A percentile compares a stretch with the other conserved stretches of the same genome.
Evolutionary conservation across 1,140 invertebrate species (phyloP).

Genomic region (Eubasilissa regina): DNA sequence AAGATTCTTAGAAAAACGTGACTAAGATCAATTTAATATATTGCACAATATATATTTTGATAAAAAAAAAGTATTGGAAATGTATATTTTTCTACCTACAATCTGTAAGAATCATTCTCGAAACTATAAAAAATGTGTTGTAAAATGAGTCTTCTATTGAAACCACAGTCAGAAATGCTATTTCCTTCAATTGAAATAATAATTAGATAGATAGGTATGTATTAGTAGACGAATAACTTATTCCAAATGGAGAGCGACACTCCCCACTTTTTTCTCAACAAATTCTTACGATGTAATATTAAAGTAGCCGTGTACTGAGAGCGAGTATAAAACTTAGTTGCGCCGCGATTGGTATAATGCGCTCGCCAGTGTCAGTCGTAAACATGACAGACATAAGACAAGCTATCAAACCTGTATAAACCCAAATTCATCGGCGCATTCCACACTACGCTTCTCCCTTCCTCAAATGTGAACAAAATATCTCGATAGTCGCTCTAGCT

Average conservation of each 20-base stretch:
- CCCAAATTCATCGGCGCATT: conserved; percentile 41
- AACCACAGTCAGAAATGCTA: neutral
- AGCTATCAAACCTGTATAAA: conserved; percentile 24
- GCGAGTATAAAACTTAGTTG: neutral
- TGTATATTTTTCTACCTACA: no score
- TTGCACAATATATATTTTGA: no score
- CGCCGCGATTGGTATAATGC: conserved; percentile 23
- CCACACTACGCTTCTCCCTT: neutral
- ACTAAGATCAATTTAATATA: no score
- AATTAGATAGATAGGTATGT: neutral
- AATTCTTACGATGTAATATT: neutral
- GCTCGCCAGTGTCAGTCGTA: conserved; percentile 13
- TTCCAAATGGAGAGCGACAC: conserved; percentile 24
- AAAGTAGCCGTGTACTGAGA: neutral
- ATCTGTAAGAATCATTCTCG: no score
- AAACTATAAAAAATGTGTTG: no score
- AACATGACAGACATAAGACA: conserved; percentile 9
- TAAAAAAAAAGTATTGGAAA: no score
- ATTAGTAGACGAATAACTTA: conserved; percentile 6
- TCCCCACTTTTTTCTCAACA: conserved; percentile 3
- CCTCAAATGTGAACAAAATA: conserved; percentile 10
- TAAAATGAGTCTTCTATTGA: no score
- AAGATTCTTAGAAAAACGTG: no score
- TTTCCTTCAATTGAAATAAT: conserved; percentile 4
- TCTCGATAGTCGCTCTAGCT: conserved; percentile 9